Base-by-base conservation (phyloP, 2,888 invertebrate species). In the Platycheirus albimanus region DNA sequence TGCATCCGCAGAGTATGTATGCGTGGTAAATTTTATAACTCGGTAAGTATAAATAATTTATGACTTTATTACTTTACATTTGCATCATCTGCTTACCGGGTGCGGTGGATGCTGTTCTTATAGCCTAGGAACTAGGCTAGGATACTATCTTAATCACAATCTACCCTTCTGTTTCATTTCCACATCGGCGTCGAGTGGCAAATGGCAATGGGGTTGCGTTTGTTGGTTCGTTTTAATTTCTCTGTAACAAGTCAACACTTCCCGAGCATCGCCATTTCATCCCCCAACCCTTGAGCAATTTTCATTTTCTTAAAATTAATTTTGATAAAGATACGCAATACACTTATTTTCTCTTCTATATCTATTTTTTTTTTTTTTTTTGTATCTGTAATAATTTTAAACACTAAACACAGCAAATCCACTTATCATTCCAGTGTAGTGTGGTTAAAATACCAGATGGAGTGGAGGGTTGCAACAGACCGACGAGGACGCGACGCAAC, bases 281-380 rank as follows among this genome's bases (percentile, higher is more conserved):
- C 13, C 7, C 24, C 56, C 43, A 61, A 15, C 13, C 58, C 33
- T 7, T 17, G 33, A 74, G 69, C 51, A 78, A 78, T 83, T 78
- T 74, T 74, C 78, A 83, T 83, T 83, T 78, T 74, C 78, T 83
- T 58, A 69, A 83, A 83, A 83, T 83, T 83, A 78, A 83, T 78
- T 78, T 78, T 67, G 69, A 56, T 58, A 64, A 66, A 67, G 71
- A 71, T 81, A 77, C 81, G 71, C 77, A 77, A 20, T 71, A 63
- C 43, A 61, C 51, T 63, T 63, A 51, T 81, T 43, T 36, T 24
- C 17, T 17, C 41, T 24, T 58, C 24, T 58, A 20, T 24, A 33
- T 38, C 51, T 41, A 24, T 52, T 51, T 61, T 38, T 64, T 49
- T 63, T 17, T 24, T 43, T n/a, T n/a, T n/a, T n/a, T n/a, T n/a